Base-by-base conservation (phyloP, 37 sponge, comb jelly and placozoan species). In the Halisarca cf. caerulea region DNA sequence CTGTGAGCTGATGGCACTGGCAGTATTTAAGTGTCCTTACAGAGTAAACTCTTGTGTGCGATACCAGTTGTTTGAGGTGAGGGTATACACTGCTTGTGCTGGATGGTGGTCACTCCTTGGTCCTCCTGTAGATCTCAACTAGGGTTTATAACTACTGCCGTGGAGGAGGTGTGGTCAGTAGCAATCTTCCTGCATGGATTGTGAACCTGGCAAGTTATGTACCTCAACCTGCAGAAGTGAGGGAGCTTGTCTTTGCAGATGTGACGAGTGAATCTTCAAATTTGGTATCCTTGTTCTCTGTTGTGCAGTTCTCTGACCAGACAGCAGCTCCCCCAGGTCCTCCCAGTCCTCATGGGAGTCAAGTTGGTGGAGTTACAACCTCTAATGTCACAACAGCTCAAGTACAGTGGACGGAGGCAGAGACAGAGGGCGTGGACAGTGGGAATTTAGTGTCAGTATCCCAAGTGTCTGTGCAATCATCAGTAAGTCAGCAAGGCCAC, bases 141-240 rank as follows among this genome's bases (percentile, higher is more conserved):
- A 37, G 66, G 14, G 71, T 92, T 7, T 88, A 92, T 57, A 74
- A 88, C 69, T 33, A 51, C 24, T 59, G 18, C 35, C 72, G 43
- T 41, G 86, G 85, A 7, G 47, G 60, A 24, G 89, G 89, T 0
- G 82, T 92, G 32, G 82, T 88, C 30, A 85, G 88, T 62, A 92
- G 25, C 9, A 88, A 92, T 25, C 79, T 92, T n/a, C 86, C 92
- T 0, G 58, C 86, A 21, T 92, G 92, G 92, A 75, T 92, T 33
- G 18, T 66, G 4, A 59, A 66, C 11, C 80, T 90, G 35, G 59
- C 51, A 6, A 6, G 6, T 11, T 47, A 74, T 8, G 1, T 2
- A n/a, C 39, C 37, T 34, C 72, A 71, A 8, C 38, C 17, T 4
- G 25, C 17, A 74, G 43, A 40, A 6, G 64, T 62, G 57, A 17